Base-by-base conservation (phyloP, 2,113 vertebrate species). In the Prolemur simus region DNA sequence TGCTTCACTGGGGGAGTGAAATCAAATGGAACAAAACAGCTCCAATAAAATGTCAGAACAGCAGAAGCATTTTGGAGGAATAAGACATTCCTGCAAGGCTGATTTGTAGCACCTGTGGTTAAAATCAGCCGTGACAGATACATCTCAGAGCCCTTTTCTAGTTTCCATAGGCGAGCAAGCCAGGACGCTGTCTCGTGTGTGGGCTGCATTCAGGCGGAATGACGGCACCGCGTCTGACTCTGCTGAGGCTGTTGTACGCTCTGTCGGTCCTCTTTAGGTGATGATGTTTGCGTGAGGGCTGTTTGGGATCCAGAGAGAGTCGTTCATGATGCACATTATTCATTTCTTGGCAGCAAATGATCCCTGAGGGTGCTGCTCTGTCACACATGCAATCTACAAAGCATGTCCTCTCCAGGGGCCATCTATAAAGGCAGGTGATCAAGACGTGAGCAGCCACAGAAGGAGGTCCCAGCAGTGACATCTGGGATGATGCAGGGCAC, bases 251-350 rank as follows among this genome's bases (percentile, higher is more conserved):
- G 2, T 4, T 13, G 56, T 34, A 3, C 2, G 7, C 15, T 5
- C 58, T 64, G n/a, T 8, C 2, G 17, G 17, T 60, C 47, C 5
- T 27, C 29, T n/a, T 5, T 0, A 5, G 25, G 39, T 2, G 17
- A 18, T 5, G 1, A 3, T 27, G 49, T 21, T 34, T 39, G 27
- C 0, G 0, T 29, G 21, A 73, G 21, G 21, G 18, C 11, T 27
- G 9, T 29, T 58, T 5, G 13, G n/a, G 56, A 45, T 10, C 5
- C 11, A 45, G 37, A 9, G 14, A 0, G 6, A 34, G 18, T 20
- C 5, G 1, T 23, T 5, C 25, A 10, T 11, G 15, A 39, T 9
- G 3, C 39, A 17, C 14, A 9, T 10, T 14, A 0, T 0, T 0
- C 20, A 27, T 42, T 76, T 11, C 52, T 94, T 14, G 29, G 23